Evolutionary conservation across 1,140 invertebrate species (phyloP).

Genomic region (Gerris buenoi): DNA sequence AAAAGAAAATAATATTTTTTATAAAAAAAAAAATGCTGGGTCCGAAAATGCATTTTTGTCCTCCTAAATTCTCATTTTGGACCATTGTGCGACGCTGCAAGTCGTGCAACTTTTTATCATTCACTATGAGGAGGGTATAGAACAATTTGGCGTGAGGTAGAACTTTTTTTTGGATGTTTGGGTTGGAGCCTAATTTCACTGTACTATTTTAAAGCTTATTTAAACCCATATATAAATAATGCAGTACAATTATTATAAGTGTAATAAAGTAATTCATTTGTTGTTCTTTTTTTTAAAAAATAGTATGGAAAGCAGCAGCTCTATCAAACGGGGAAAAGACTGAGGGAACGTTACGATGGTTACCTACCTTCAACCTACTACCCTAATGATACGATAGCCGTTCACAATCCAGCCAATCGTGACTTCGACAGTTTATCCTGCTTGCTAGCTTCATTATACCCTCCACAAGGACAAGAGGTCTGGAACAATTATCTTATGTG

Average conservation of each 20-base stretch:
- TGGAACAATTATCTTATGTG: slow-evolving; percentile 59
- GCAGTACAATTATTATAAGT: not conserved
- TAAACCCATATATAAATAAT: too few relatives aligned
- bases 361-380: slow-evolving; percentile 44
- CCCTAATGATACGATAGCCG: slow-evolving; percentile 45
- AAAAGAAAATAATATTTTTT: too few relatives aligned
- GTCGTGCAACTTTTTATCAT: too few relatives aligned
- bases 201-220: too few relatives aligned
- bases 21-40: too few relatives aligned
- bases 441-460: slow-evolving; percentile 67
- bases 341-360: slow-evolving; percentile 41
- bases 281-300: slow-evolving; percentile 24
- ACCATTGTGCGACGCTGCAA: too few relatives aligned
- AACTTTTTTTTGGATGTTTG: too few relatives aligned
- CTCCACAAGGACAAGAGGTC: slow-evolving; percentile 46
- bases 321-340: slow-evolving; percentile 42
- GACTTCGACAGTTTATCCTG: slow-evolving; percentile 73
- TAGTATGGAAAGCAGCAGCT: slow-evolving; percentile 46
- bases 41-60: too few relatives aligned
- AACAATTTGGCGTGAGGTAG: too few relatives aligned
- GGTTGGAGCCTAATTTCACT: too few relatives aligned
- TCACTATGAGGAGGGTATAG: too few relatives aligned
- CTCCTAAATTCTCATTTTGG: too few relatives aligned
- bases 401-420: slow-evolving; percentile 53
- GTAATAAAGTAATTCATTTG: not conserved